Conservation (phyloP, 2,797 vertebrate species). For the Ptychadena robeensis region DNA sequence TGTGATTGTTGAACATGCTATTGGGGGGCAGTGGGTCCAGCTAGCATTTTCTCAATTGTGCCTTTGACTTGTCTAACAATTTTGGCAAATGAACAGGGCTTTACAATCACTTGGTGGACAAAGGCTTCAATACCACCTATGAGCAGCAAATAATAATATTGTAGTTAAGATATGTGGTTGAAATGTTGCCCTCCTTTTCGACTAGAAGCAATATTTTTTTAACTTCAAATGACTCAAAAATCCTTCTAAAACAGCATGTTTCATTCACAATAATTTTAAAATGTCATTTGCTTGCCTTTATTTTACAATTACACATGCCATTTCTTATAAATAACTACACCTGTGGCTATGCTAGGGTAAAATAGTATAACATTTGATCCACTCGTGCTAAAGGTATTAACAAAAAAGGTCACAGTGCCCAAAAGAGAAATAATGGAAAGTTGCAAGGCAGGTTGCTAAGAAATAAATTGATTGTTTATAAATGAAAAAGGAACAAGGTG, state of each 20-base stretch:
- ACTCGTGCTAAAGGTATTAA: background rate
- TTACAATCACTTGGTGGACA: no score
- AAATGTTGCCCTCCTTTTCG: no score
- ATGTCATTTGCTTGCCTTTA: background rate
- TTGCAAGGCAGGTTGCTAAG: slow-evolving; percentile 10
- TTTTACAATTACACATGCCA: background rate
- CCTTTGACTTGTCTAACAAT: no score
- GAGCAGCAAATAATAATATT: no score
- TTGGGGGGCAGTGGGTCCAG: no score
- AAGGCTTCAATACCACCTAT: no score
- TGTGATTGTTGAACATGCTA: no score
- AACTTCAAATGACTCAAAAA: background rate
- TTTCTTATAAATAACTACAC: background rate
- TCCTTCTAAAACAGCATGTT: background rate
- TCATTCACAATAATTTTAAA: background rate
- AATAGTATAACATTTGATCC: background rate
- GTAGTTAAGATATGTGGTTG: no score
- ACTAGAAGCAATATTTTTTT: no score
- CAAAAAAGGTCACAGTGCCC: background rate
- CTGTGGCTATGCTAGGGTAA: background rate
- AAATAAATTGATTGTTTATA: slow-evolving; percentile 7
- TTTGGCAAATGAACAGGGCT: no score
- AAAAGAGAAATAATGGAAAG: background rate
- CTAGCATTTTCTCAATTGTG: no score
- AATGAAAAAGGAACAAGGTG: slow-evolving; percentile 4